Base-by-base conservation (phyloP, 2,797 vertebrate species). In the Pachyuromys duprasi region DNA sequence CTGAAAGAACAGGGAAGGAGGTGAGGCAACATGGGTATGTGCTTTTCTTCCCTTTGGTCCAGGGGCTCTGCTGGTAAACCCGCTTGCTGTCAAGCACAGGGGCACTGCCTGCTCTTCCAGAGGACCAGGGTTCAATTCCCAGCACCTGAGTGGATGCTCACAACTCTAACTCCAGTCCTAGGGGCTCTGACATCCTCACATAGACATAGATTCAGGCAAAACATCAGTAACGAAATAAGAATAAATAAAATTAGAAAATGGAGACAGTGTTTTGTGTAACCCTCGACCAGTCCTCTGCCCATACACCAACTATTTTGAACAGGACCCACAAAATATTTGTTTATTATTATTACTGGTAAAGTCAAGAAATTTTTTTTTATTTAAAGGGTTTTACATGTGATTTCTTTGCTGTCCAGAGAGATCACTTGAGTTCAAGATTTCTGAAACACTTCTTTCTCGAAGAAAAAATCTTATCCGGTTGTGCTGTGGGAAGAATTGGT, bases 1-100 rank as follows among this genome's bases (percentile, higher is more conserved):
- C 98, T 99, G 97, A 97, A 97, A 90, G 33, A 36, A 90, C 55
- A 93, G 81, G 26, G 45, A 8, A 45, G 42, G 33, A 3, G 3
- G 18, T 36, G 42, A 65, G 39, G 70, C 26, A 57, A 7, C 0
- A 3, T 0, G 5, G 13, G 20, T 17, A 33, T 55, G 45, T 5
- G 26, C 49, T 70, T 55, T 33, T n/a, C n/a, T n/a, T 53, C 24
- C 3, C 57, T 72, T 60, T 33, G 75, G 45, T 78, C 65, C 7
- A 6, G 5, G 3, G 67, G 69, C 53, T 82, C 49, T 93, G 86
- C 33, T 26, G 20, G 53, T 20, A n/a, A 67, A 33, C 4, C 3
- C 12, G 18, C 28, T 36, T 49, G 42, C 75, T 28, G 7, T 28
- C 60, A 36, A 22, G 7, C 31, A 24, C 49, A 42, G 15, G 36